Base-by-base conservation (phyloP, 2,113 vertebrate species). In the Mesocricetus auratus region DNA sequence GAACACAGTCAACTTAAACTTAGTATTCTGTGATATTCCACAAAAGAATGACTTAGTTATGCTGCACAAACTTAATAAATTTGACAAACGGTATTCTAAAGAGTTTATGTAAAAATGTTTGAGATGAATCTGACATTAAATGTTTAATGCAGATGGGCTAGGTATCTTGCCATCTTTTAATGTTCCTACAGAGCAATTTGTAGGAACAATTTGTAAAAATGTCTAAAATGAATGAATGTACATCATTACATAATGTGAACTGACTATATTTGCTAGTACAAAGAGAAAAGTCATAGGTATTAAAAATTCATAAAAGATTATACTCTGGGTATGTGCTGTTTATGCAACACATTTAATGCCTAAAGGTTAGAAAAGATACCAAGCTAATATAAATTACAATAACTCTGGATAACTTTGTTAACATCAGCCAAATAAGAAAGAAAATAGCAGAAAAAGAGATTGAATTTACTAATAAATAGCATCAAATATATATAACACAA, bases 61-160 rank as follows among this genome's bases (percentile, higher is more conserved):
- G 53, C 45, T 79, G 16, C 71, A 64, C 31, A 64, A 69, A 7
- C 16, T 92, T 64, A 78, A 89, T 39, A 50, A 83, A 26, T 39
- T 39, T 96, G 90, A 89, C 60, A 85, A 85, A 94, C 31, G 45
- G 39, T 75, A 26, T 89, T 94, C 42, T 89, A 71, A 39, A 89
- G 29, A 71, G 33, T 78, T 87, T 74, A 81, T 82, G 3, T 91
- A 74, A 94, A 74, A 64, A 87, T 60, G 56, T 29, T 39, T 60
- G 79, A 82, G 60, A 82, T 42, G 3, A 82, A 60, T 60, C 79
- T 82, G n/a, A 60, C n/a, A 83, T 83, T 58, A 81, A 81, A 58
- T 81, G 58, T 56, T 56, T 81, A 81, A 81, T 81, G 50, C 56
- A 53, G 10, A 17, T 81, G 50, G 50, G 53, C n/a, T 56, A n/a